phyloP scores from a whole-genome alignment of 2,888 invertebrate species.

The Dynastes maya region DNA sequence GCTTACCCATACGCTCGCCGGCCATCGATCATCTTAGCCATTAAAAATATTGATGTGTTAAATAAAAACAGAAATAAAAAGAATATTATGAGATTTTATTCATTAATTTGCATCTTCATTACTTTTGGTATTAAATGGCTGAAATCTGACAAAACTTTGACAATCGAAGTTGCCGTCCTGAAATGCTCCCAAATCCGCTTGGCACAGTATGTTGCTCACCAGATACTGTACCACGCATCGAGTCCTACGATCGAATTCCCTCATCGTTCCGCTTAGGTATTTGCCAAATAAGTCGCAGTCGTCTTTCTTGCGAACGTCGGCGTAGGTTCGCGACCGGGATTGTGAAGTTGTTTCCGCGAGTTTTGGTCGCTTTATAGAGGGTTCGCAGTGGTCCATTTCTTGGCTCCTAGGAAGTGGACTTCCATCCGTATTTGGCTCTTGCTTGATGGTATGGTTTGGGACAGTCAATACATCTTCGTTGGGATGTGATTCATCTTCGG shows the following conservation, averaged over 20 bases:
- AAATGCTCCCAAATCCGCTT: constrained; percentile 43
- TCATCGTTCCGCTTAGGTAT: constrained; percentile 33
- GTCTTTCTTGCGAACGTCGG: not conserved
- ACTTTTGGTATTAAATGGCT: not conserved
- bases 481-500: too few relatives aligned
- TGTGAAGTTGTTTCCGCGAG: not conserved
- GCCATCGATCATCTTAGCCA: too few relatives aligned
- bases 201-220: constrained; percentile 35
- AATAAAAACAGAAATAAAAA: too few relatives aligned
- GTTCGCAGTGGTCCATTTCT: not conserved
- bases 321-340: not conserved
- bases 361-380: constrained; percentile 6
- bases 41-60: too few relatives aligned
- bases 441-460: too few relatives aligned
- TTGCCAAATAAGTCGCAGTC: constrained; percentile 40
- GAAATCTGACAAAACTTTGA: not conserved
- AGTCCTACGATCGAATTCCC: constrained; percentile 23
- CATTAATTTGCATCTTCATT: not conserved
- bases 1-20: too few relatives aligned
- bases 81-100: not conserved
- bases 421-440: too few relatives aligned
- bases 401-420: too few relatives aligned
- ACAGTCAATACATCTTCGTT: too few relatives aligned
- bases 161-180: constrained; percentile 12
- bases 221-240: constrained; percentile 32